Conservation (phyloP, 1,140 invertebrate species). For the Brachionus sp. region DNA sequence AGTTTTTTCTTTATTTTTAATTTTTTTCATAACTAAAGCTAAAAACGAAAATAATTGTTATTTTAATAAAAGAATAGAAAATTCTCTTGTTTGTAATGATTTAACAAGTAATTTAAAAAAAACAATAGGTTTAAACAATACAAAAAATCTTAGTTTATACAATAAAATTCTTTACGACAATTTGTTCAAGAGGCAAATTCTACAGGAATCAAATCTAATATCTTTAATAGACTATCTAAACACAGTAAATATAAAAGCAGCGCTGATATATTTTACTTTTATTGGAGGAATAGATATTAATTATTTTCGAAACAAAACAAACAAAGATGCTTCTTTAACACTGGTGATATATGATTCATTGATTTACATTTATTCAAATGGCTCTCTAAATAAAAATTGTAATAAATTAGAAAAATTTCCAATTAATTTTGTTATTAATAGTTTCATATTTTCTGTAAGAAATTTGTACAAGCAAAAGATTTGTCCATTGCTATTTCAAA, state of each 20-base stretch:
- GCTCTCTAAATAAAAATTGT: not conserved
- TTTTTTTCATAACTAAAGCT: too few relatives aligned
- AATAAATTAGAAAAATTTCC: not conserved
- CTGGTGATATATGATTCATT: not conserved
- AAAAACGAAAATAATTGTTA: too few relatives aligned
- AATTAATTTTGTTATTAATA: not conserved
- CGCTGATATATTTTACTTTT: not conserved
- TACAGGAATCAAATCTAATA: too few relatives aligned
- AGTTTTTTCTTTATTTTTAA: too few relatives aligned
- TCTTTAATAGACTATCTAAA: too few relatives aligned
- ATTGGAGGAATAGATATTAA: not conserved
- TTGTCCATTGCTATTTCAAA: not conserved
- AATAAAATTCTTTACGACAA: too few relatives aligned
- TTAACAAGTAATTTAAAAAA: too few relatives aligned
- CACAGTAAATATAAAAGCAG: not conserved
- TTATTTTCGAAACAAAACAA: not conserved
- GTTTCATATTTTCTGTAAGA: not conserved
- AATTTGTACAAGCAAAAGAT: not conserved
- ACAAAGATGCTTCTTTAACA: not conserved
- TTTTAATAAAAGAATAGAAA: too few relatives aligned
- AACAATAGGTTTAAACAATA: too few relatives aligned
- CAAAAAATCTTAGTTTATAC: too few relatives aligned
- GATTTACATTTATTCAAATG: not conserved
- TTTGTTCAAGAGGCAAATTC: too few relatives aligned
- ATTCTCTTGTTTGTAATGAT: too few relatives aligned